Conservation (phyloP, 1,140 invertebrate species). For the Habropoda laboriosa region DNA sequence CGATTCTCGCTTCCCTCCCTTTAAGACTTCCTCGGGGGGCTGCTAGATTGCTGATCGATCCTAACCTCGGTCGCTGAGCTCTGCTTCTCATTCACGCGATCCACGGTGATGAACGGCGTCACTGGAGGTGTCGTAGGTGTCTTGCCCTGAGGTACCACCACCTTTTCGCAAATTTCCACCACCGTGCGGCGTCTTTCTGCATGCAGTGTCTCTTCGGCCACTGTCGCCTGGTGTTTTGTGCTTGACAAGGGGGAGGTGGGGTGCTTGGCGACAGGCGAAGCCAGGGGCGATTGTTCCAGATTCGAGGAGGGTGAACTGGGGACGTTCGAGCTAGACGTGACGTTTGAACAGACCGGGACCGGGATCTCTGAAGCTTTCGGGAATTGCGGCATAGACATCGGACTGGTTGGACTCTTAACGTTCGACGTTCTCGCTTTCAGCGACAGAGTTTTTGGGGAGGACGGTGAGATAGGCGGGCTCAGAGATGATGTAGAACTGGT, state of each 20-base stretch:
- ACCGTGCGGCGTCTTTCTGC: constrained; percentile 71
- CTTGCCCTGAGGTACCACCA: constrained; percentile 72
- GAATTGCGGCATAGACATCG: background rate
- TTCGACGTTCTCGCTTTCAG: constrained; percentile 34
- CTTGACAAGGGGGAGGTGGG: constrained; percentile 19
- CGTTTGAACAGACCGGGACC: constrained; percentile 47
- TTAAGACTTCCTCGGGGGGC: constrained; percentile 70
- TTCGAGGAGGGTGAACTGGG: constrained; percentile 37
- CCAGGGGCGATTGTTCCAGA: constrained; percentile 28
- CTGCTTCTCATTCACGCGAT: constrained; percentile 63
- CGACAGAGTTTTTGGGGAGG: constrained; percentile 36
- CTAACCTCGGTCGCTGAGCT: constrained; percentile 75
- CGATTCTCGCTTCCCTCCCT: background rate
- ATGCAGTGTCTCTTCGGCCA: constrained; percentile 44
- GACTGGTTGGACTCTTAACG: constrained; percentile 34
- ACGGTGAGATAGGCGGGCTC: constrained; percentile 36
- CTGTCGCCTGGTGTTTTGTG: constrained; percentile 50
- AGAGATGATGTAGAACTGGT: constrained; percentile 55
- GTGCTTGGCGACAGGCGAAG: constrained; percentile 25
- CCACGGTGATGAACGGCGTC: constrained; percentile 76
- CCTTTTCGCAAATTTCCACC: constrained; percentile 79
- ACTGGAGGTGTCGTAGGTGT: constrained; percentile 64
- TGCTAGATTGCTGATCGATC: constrained; percentile 71
- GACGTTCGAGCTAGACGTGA: constrained; percentile 10
- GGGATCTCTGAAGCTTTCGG: constrained; percentile 70